phyloP scores from a whole-genome alignment of 1,140 invertebrate genomes.

The Bombus superbus region DNA sequence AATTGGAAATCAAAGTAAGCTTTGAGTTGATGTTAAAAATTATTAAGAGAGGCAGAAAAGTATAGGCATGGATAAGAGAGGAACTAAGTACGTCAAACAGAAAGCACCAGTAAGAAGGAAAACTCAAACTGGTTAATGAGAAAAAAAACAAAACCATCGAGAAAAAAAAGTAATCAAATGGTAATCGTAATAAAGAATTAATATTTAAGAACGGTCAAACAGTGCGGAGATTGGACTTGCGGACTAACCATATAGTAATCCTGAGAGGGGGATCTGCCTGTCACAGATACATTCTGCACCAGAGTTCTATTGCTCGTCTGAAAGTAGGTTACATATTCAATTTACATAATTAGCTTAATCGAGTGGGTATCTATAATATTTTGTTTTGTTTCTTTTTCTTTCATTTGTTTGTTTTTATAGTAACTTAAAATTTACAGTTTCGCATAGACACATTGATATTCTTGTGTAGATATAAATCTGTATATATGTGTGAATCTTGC shows the following conservation, averaged over 20 bases:
- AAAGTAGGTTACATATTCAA: constrained; percentile 83
- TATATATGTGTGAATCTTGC: not conserved
- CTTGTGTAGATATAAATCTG: not conserved
- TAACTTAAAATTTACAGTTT: not conserved
- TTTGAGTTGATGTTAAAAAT: constrained; percentile 25
- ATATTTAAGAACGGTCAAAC: constrained; percentile 83
- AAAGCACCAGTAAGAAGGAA: constrained; percentile 38
- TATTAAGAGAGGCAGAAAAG: constrained; percentile 28
- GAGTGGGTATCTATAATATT: constrained; percentile 25
- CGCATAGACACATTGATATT: not conserved
- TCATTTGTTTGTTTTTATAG: constrained; percentile 42
- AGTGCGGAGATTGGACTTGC: constrained; percentile 83
- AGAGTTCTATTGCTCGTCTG: constrained; percentile 84
- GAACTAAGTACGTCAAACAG: constrained; percentile 26
- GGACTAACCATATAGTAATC: constrained; percentile 84
- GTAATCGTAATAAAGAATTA: constrained; percentile 68
- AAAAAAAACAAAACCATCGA: constrained; percentile 39
- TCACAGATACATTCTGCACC: constrained; percentile 84
- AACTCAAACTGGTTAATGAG: constrained; percentile 56
- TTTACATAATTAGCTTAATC: constrained; percentile 77
- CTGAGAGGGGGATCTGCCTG: constrained; percentile 84
- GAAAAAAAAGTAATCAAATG: constrained; percentile 21
- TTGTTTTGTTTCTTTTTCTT: constrained; percentile 36
- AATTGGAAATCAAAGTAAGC: constrained; percentile 3
- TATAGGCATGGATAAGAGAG: not conserved